Evolutionary conservation across 2,888 invertebrate species (phyloP).

Genomic region (Apodemia zela): DNA sequence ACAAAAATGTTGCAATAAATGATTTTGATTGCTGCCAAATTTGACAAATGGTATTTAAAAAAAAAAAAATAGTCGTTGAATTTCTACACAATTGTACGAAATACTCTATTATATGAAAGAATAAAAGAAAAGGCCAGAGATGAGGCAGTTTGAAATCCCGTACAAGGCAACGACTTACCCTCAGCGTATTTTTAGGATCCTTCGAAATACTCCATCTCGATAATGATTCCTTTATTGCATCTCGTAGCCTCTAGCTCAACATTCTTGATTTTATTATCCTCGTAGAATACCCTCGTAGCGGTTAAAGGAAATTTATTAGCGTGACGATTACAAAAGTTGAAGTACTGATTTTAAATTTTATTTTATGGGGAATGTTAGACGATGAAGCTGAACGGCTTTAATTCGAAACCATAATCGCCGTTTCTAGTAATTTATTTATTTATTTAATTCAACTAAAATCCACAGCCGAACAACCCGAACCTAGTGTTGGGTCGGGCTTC

Average conservation of each 20-base stretch:
- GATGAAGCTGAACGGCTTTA: too few relatives aligned
- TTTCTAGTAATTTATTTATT: too few relatives aligned
- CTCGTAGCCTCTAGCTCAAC: slow-evolving; percentile 36
- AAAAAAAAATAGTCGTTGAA: not conserved
- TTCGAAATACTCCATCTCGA: slow-evolving; percentile 40
- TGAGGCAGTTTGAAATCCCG: slow-evolving; percentile 24
- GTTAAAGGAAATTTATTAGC: slow-evolving; percentile 13
- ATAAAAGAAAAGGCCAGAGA: slow-evolving; percentile 11
- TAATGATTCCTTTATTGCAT: slow-evolving; percentile 47
- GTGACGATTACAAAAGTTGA: slow-evolving; percentile 1
- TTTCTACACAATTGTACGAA: not conserved
- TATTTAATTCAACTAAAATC: too few relatives aligned
- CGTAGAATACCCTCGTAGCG: slow-evolving; percentile 8
- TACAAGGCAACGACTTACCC: slow-evolving; percentile 29
- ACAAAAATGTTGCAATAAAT: not conserved
- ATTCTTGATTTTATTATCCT: slow-evolving; percentile 45
- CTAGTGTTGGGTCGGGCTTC: too few relatives aligned
- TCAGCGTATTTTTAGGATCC: slow-evolving; percentile 37
- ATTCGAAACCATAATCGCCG: too few relatives aligned
- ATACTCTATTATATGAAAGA: slow-evolving; percentile 5
- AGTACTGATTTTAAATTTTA: slow-evolving; percentile 4
- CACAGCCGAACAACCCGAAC: too few relatives aligned
- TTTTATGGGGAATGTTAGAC: not conserved
- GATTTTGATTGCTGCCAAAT: not conserved
- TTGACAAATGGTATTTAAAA: not conserved